Conservation (phyloP, 2,797 vertebrate species). For the Cygnus olor region DNA sequence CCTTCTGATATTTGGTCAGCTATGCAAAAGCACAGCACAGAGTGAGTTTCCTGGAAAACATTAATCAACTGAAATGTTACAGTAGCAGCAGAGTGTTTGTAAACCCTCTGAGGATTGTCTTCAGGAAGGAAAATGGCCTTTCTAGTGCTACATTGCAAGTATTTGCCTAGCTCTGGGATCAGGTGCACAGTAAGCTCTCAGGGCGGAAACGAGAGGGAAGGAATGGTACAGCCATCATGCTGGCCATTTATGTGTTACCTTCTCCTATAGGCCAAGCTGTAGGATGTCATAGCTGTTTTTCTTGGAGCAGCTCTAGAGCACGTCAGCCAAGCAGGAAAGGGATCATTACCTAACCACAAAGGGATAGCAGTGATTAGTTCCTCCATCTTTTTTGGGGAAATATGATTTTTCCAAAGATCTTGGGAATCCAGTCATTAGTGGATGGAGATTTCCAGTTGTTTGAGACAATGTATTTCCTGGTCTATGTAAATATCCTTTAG, state of each 20-base stretch:
- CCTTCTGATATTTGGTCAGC: background rate
- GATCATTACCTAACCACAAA: background rate
- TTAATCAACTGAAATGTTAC: background rate
- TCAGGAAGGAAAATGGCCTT: background rate
- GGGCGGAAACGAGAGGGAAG: background rate
- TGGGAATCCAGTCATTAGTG: background rate
- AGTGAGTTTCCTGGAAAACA: background rate
- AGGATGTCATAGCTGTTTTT: background rate
- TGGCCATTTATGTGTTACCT: background rate
- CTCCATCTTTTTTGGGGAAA: background rate
- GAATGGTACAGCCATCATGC: accelerated
- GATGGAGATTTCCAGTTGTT: background rate
- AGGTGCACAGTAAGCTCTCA: background rate
- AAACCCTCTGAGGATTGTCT: background rate
- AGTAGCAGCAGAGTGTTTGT: background rate
- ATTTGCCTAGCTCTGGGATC: background rate
- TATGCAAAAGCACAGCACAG: background rate
- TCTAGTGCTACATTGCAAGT: background rate
- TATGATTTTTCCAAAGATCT: background rate
- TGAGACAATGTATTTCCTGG: background rate
- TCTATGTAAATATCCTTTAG: background rate
- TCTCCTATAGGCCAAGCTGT: background rate
- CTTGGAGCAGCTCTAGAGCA: background rate
- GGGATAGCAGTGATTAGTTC: background rate
- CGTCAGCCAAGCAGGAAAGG: background rate